Base-by-base conservation (phyloP, 2,113 vertebrate species). In the Murina feae region DNA sequence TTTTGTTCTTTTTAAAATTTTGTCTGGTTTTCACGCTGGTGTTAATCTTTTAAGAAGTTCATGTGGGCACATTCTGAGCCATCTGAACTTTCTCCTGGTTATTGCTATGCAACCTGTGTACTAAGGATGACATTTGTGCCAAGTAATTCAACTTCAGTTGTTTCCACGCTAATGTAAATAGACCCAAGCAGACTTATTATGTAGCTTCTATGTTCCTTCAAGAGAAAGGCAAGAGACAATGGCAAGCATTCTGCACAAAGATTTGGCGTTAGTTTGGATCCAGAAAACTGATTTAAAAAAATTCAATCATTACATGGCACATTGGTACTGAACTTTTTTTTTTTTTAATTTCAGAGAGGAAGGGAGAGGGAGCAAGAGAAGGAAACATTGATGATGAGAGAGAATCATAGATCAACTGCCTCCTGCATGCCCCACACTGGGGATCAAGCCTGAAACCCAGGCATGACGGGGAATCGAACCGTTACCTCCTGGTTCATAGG, bases 131-230 rank as follows among this genome's bases (percentile, higher is more conserved):
- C 12, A 37, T 58, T 16, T 20, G 1, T 35, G 28, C 25, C 63
- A 65, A 93, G 32, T 72, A 39, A 95, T 49, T 89, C 28, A 42
- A 49, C 63, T 44, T 88, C 65, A 30, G 32, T 69, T 86, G 82
- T 53, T 85, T 86, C 55, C 83, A 86, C 90, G 68, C 23, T 82
- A 72, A 78, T 86, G 74, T 51, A 93, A 76, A 88, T 28, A 85
- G 35, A 78, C 25, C 28, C 71, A 44, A 66, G 66, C 35, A 23
- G 28, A 42, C 30, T 49, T 58, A 90, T 17, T 7, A n/a, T 21
- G 28, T 42, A 66, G n/a, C 28, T 63, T 37, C 25, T 49, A 11
- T 23, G 39, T 78, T 76, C 71, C 66, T 76, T 32, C 14, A 86
- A 72, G 47, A 86, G 37, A 78, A 87, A 72, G 63, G 44, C 32